phyloP scores from a whole-genome alignment of 2,797 vertebrate genomes.

The Dryobates pubescens region DNA sequence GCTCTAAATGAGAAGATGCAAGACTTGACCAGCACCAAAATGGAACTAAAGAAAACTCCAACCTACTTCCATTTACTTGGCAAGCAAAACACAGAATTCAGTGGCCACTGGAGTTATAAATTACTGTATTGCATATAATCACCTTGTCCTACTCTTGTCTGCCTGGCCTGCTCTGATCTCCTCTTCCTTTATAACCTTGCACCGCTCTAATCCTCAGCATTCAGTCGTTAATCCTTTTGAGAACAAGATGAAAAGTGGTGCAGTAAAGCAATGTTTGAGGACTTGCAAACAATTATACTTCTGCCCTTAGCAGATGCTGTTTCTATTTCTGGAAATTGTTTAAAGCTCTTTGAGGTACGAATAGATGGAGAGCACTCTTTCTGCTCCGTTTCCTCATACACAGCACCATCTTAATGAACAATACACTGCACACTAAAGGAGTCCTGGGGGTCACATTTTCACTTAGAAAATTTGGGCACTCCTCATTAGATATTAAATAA shows the following conservation, averaged over 20 bases:
- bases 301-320: constrained; percentile 36
- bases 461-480: constrained; percentile 25
- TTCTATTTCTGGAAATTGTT: constrained; percentile 68
- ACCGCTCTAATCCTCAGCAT: constrained; percentile 36
- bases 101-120: not conserved
- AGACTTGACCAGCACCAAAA: not conserved
- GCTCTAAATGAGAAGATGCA: not conserved
- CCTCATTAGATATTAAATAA: constrained; percentile 45
- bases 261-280: constrained; percentile 53
- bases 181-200: constrained; percentile 51
- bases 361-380: constrained; percentile 53
- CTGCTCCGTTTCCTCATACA: not conserved
- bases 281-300: constrained; percentile 54
- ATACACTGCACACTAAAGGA: not conserved
- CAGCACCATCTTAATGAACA: constrained; percentile 21
- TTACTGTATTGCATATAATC: constrained; percentile 34
- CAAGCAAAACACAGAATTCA: constrained; percentile 29
- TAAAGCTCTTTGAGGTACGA: constrained; percentile 55
- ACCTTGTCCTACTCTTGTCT: constrained; percentile 30
- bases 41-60: not conserved
- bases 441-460: constrained; percentile 22
- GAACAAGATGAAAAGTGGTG: constrained; percentile 61
- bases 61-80: not conserved
- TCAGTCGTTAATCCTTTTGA: constrained; percentile 56
- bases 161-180: constrained; percentile 11